These are phyloP conservation scores for Leucophenga varia DNA, from an alignment of 1,140 invertebrate genomes.

Conservation along the genomic window DNA sequence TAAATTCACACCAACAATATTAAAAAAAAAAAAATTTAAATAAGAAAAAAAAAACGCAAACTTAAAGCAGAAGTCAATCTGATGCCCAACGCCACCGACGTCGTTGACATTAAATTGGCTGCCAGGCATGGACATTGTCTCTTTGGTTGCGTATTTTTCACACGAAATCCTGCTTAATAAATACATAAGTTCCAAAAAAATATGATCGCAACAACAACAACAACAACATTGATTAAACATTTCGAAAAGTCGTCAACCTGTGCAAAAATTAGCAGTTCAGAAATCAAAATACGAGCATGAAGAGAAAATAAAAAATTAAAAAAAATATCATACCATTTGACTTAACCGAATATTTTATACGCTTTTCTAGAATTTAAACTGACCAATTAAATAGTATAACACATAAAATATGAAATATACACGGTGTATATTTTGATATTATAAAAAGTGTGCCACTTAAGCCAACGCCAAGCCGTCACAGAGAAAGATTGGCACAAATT, in stretches of 20 bases:
- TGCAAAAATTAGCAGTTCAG: constrained; percentile 24
- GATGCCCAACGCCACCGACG: constrained; percentile 50
- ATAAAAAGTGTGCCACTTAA: no score
- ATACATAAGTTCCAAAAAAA: constrained; percentile 43
- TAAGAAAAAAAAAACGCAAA: constrained; percentile 6
- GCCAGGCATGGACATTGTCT: constrained; percentile 8
- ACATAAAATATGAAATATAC: no score
- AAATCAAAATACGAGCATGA: neutral
- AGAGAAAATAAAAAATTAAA: no score
- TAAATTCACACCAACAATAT: constrained; percentile 41
- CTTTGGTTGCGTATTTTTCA: constrained; percentile 33
- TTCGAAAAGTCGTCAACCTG: constrained; percentile 51
- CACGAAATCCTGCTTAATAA: constrained; percentile 53
- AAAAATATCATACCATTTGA: no score
- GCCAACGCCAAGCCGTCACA: no score
- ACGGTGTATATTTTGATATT: no score
- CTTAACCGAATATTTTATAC: no score
- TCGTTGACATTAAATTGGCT: constrained; percentile 43
- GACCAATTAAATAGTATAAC: no score
- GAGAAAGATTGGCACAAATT: no score
- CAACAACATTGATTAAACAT: constrained; percentile 27
- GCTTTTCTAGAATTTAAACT: no score
- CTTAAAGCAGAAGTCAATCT: constrained; percentile 30
- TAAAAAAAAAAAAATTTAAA: constrained; percentile 15
- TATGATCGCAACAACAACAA: constrained; percentile 4